These are phyloP conservation scores for Actinia equina DNA, from an alignment of 64 coral and sea anemone genomes.

Conservation along the genomic window DNA sequence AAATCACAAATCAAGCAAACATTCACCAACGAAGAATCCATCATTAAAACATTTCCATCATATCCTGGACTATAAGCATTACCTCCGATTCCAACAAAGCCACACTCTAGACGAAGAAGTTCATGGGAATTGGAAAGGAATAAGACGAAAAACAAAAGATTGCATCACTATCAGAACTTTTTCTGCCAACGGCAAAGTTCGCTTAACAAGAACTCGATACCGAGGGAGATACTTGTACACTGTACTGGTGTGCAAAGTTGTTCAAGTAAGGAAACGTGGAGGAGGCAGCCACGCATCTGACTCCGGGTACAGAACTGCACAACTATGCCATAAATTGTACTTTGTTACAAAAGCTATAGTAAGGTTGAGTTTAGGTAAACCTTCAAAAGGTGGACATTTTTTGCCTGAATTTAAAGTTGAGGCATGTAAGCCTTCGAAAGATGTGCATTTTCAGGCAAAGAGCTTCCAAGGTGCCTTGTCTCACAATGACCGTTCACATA, in stretches of 20 bases:
- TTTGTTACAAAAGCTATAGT: constrained; percentile 52
- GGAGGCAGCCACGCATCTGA: constrained; percentile 5
- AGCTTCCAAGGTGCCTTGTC: not conserved
- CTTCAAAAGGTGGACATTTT: not conserved
- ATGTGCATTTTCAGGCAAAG: not conserved
- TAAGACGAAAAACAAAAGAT: constrained; percentile 43
- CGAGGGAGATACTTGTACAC: constrained; percentile 61
- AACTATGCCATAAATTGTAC: constrained; percentile 69
- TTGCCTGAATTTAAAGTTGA: constrained; percentile 16
- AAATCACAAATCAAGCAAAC: not conserved
- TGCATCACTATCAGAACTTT: constrained; percentile 62
- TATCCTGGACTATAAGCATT: constrained; percentile 61
- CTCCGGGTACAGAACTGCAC: constrained; percentile 23
- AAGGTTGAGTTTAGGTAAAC: not conserved
- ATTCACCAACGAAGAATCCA: not conserved
- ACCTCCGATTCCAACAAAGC: constrained; percentile 54
- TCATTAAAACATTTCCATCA: constrained; percentile 1
- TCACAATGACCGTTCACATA: not conserved
- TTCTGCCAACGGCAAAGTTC: constrained; percentile 66
- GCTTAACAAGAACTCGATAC: constrained; percentile 19
- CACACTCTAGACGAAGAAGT: constrained; percentile 84
- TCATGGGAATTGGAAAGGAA: constrained; percentile 62
- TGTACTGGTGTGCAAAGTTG: constrained; percentile 48
- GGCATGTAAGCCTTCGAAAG: constrained; percentile 42
- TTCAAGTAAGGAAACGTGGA: constrained; percentile 44